Evolutionary conservation across 1,140 invertebrate genomes (phyloP), one percentile per base, ranked within the genome.

Genomic region (Drosophila pachea): DNA sequence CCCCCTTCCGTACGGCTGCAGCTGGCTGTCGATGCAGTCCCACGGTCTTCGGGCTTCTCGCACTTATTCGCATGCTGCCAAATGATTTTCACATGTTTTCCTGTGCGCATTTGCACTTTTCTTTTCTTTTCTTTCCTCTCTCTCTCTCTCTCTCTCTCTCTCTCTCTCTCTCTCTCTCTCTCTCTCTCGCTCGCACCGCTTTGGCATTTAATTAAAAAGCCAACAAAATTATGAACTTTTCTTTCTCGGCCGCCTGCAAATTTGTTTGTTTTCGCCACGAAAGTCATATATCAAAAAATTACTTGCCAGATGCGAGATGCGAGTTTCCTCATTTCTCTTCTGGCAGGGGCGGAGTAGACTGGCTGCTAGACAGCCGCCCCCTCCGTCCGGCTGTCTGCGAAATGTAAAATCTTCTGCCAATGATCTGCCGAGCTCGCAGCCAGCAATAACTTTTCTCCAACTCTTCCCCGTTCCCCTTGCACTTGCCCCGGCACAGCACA

Each of bases 61-160:
- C 53, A 58, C 53, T 70, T 47, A 35, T 70, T 63, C 31, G 42
- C 66, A 50, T 66, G 68, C 47, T 70, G 68, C 63, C 61, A 83
- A 83, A 84, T 84, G 79, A 83, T 76, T 83, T 83, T 83, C 78
- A 84, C 78, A 83, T 84, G 78, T 83, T 84, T 73, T 73, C 58
- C 42, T 55, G 58, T 64, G 59, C 70, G 60, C 35, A 59, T 49
- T 68, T 16, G 54, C 61, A 53, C 40, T 61, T 60, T 70, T 60
- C 40, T 55, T 59, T 49, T 50, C 22, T 22, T 22, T 22, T 22
- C 22, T 22, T 22, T 22, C 3, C 22, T 22, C 22, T n/a, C n/a
- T n/a, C n/a, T n/a, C n/a, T n/a, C n/a, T n/a, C n/a, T n/a, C n/a
- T n/a, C n/a, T n/a, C n/a, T n/a, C n/a, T n/a, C n/a, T n/a, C n/a